Base-by-base conservation (phyloP, 2,797 vertebrate species). In the Anguilla marmorata region DNA sequence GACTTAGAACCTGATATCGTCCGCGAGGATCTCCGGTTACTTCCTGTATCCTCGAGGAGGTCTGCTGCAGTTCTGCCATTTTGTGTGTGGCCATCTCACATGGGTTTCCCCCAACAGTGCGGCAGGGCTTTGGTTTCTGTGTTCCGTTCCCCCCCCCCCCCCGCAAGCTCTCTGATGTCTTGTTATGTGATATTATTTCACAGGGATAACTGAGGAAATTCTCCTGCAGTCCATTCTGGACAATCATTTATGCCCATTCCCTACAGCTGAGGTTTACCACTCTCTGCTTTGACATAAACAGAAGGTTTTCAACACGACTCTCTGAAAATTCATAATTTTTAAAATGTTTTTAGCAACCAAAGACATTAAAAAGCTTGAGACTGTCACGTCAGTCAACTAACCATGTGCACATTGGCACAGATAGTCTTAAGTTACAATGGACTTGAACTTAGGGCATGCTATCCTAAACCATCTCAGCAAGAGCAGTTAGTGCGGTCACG, bases 121-220 rank as follows among this genome's bases (percentile, higher is more conserved):
- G 8, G 7, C 8, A 14, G 54, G 12, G 69, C 69, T 30, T 7
- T 0, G 12, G 11, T 30, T 3, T 12, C 2, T 76, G 33, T 66
- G 24, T 7, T 87, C 87, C 63, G 37, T 41, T 41, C 37, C 41
- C 41, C 41, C 41, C 85, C 41, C 27, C n/a, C n/a, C 63, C 63
- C 6, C 24, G 89, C 88, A 88, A 37, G 89, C 1, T 0, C 69
- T 33, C 56, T 16, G 79, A 41, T 90, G 58, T 91, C 88, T 93
- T 88, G 86, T 92, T 84, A 90, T 88, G 58, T 91, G 88, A 93
- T 88, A 86, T 92, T 84, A 90, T 88, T 90, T 92, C 92, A 88
- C 84, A 0, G 54, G 48, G 37, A 4, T 3, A 85, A 90, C 90
- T n/a, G 0, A 90, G 90, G 87, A 19, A 69, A 90, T 76, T 37